These are phyloP conservation scores for Oegoconia quadripuncta DNA, from an alignment of 2,888 invertebrate genomes.

Conservation along the genomic window DNA sequence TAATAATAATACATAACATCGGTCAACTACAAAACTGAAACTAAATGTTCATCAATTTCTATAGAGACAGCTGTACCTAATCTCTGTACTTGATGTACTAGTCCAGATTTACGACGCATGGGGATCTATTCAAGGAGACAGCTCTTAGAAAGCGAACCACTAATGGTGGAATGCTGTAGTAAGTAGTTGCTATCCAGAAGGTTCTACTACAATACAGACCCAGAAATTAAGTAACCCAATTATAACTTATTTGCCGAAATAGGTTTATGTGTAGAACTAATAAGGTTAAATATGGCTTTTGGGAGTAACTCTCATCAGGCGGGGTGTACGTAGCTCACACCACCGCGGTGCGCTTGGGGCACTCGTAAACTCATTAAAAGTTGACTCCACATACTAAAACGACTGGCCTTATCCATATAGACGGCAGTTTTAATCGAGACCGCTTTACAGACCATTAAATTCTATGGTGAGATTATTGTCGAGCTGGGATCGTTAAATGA, in stretches of 20 bases:
- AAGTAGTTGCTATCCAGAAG: no score
- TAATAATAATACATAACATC: no score
- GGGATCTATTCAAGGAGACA: no score
- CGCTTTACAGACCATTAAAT: slow-evolving; percentile 70
- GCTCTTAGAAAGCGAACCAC: no score
- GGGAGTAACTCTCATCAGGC: slow-evolving; percentile 37
- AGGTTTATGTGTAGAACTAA: slow-evolving; percentile 28
- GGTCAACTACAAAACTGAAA: no score
- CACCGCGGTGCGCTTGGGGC: slow-evolving; percentile 28
- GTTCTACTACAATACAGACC: neutral
- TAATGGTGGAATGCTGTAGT: no score
- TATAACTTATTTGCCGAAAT: slow-evolving; percentile 3
- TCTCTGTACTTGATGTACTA: no score
- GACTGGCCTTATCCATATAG: slow-evolving; percentile 62
- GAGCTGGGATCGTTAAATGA: slow-evolving; percentile 67
- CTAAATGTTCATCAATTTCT: no score
- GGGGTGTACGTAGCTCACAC: slow-evolving; percentile 33
- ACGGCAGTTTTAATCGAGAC: slow-evolving; percentile 72
- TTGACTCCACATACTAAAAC: slow-evolving; percentile 62
- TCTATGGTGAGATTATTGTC: slow-evolving; percentile 65
- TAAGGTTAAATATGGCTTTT: slow-evolving; percentile 39
- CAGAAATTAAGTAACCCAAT: neutral
- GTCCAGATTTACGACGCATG: no score
- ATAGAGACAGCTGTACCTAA: no score
- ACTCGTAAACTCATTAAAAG: slow-evolving; percentile 75